A percentile compares a stretch with the other conserved stretches of the same genome.
Conservation (phyloP, 1,140 invertebrate genomes). For the Drosophila setifemur region DNA sequence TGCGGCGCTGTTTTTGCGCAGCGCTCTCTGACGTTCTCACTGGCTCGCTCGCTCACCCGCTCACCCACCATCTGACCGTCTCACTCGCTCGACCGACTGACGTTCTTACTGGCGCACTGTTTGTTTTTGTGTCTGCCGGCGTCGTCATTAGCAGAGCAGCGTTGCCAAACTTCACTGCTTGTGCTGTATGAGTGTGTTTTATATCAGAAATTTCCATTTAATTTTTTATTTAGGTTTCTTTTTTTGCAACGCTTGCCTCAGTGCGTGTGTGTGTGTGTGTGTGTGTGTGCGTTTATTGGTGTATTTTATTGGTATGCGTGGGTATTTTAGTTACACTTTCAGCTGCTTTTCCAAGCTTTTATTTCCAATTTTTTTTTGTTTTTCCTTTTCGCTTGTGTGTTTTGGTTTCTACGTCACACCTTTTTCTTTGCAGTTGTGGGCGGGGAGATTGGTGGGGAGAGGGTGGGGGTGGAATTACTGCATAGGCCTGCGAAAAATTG, state of each 20-base stretch:
- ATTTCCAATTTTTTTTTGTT: conserved; percentile 16
- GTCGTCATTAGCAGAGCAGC: conserved; percentile 38
- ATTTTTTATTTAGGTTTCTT: conserved; percentile 75
- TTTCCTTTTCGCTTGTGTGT: conserved; percentile 12
- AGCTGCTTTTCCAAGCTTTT: conserved; percentile 44
- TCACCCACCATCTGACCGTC: conserved; percentile 8
- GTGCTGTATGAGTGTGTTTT: conserved; percentile 52
- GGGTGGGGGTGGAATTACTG: conserved; percentile 3
- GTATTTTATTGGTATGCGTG: conserved; percentile 39
- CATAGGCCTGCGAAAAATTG: conserved; percentile 62
- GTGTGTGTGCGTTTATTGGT: conserved; percentile 20
- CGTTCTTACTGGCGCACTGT: conserved; percentile 44
- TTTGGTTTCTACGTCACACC: conserved; percentile 59
- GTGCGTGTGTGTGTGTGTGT: neutral
- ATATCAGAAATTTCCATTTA: conserved; percentile 80
- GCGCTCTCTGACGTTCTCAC: conserved; percentile 48
- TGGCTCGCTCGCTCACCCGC: conserved; percentile 2
- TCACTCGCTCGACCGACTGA: conserved; percentile 30
- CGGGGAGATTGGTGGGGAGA: neutral
- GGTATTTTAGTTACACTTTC: conserved; percentile 70
- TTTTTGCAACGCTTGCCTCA: conserved; percentile 55
- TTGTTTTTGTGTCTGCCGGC: conserved; percentile 62
- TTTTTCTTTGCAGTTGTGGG: conserved; percentile 4
- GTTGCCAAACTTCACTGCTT: conserved; percentile 66
- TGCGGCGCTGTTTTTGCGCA: conserved; percentile 55